Percentiles rank a stretch among this genome's conserved stretches.
phyloP scores from a whole-genome alignment of 2,113 vertebrate genomes.

The Esox niger region DNA sequence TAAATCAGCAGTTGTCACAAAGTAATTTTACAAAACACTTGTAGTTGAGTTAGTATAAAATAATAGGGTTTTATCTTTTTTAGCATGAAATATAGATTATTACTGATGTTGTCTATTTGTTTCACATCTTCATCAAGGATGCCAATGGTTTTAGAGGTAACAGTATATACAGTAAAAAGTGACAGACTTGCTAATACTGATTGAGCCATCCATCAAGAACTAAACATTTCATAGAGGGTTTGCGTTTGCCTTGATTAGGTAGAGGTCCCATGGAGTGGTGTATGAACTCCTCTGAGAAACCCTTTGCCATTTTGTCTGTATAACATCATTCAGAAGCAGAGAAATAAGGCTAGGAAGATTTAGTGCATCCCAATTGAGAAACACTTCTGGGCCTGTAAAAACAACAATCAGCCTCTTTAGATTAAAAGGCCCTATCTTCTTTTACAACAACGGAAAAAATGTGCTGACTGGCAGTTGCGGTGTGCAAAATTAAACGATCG shows the following conservation, averaged over 20 bases:
- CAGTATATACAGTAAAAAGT: background rate
- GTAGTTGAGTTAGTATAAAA: too few relatives aligned
- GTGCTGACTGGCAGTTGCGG: slow-evolving; percentile 53
- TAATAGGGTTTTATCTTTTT: too few relatives aligned
- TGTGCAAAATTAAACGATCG: slow-evolving; percentile 57
- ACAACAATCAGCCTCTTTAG: slow-evolving; percentile 64
- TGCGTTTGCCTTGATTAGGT: slow-evolving; percentile 22
- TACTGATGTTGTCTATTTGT: too few relatives aligned
- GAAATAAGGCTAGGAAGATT: slow-evolving; percentile 48
- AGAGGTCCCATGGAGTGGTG: slow-evolving; percentile 1
- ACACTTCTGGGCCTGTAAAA: slow-evolving; percentile 67
- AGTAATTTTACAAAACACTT: too few relatives aligned
- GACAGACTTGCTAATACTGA: background rate
- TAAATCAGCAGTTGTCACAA: too few relatives aligned
- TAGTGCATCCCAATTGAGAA: slow-evolving; percentile 57
- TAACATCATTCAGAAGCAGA: background rate
- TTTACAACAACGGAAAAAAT: slow-evolving; percentile 53
- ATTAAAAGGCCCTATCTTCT: slow-evolving; percentile 63
- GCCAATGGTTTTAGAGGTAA: too few relatives aligned
- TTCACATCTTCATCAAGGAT: too few relatives aligned
- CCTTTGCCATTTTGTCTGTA: slow-evolving; percentile 9
- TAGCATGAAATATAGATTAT: too few relatives aligned
- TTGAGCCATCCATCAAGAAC: background rate
- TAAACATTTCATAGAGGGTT: slow-evolving; percentile 3
- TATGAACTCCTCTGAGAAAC: slow-evolving; percentile 29